Conservation (phyloP, 1,140 invertebrate genomes). For the Sminthurinus signatus region DNA sequence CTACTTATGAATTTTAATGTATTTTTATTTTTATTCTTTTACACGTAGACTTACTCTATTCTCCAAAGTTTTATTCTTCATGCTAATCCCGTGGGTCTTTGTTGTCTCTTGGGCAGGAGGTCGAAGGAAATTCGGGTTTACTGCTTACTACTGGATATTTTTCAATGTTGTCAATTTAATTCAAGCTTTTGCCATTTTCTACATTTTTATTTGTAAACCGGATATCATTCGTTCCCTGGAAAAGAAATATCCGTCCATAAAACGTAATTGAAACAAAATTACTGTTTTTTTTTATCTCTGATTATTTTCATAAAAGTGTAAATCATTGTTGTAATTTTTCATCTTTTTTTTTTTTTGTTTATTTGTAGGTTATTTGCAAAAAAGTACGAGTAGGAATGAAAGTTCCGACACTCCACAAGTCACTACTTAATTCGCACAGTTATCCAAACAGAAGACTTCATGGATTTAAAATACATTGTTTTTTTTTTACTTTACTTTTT, state of each 20-base stretch:
- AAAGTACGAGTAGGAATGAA: no score
- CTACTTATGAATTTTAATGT: not conserved
- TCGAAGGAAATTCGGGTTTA: slow-evolving; percentile 6
- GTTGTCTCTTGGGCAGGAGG: slow-evolving; percentile 52
- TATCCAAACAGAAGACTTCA: no score
- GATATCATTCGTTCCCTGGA: slow-evolving; percentile 20
- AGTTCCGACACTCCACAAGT: no score
- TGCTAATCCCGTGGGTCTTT: slow-evolving; percentile 67
- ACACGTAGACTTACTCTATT: slow-evolving; percentile 50
- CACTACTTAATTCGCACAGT: no score
- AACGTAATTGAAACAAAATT: no score
- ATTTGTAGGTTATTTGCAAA: no score
- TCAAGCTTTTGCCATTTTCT: slow-evolving; percentile 82
- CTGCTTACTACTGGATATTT: slow-evolving; percentile 43
- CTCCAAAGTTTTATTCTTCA: slow-evolving; percentile 61
- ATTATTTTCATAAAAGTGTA: no score
- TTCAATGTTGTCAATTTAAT: slow-evolving; percentile 65
- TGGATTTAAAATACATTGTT: no score
- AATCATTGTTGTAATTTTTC: no score
- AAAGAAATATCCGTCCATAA: slow-evolving; percentile 22
- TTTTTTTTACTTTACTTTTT: no score
- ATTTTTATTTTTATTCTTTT: not conserved
- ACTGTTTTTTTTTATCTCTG: no score
- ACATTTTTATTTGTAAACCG: slow-evolving; percentile 68
- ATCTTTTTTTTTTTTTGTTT: no score